phyloP scores from a whole-genome alignment of 2,888 invertebrate genomes.

The Tenodera sinensis region DNA sequence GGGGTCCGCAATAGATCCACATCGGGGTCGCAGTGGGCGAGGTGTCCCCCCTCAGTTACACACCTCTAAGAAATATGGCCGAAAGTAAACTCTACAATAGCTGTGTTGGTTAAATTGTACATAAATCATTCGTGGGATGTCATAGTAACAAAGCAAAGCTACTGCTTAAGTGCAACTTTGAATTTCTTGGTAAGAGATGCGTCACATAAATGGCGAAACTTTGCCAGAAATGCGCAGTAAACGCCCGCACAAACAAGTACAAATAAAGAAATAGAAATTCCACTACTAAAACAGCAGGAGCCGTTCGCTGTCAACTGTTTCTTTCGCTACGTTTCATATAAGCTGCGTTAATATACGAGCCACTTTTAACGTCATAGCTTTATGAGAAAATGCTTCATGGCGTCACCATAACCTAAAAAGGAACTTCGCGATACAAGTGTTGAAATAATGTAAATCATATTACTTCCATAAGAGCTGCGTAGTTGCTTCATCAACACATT shows the following conservation, averaged over 20 bases:
- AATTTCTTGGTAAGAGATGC: neutral
- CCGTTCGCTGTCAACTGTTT: neutral
- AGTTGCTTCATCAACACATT: neutral
- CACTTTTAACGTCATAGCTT: neutral
- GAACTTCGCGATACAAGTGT: neutral
- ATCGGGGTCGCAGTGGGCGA: too few relatives aligned
- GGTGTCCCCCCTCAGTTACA: too few relatives aligned
- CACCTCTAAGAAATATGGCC: too few relatives aligned
- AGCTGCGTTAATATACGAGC: neutral
- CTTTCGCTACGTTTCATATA: neutral
- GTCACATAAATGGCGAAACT: neutral
- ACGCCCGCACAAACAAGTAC: neutral
- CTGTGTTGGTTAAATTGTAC: too few relatives aligned
- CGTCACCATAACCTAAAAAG: neutral
- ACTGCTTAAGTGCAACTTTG: neutral
- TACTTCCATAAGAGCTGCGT: neutral
- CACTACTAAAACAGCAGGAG: neutral
- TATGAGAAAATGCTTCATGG: neutral
- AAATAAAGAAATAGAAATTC: neutral
- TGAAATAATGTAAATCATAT: neutral
- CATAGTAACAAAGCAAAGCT: too few relatives aligned
- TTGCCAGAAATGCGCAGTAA: neutral
- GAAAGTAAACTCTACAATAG: too few relatives aligned
- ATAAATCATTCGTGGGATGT: too few relatives aligned
- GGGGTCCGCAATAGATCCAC: too few relatives aligned